Evolutionary conservation across 2,113 vertebrate species (phyloP), one percentile per base, ranked within the genome.

Genomic region (Grallaria varia): DNA sequence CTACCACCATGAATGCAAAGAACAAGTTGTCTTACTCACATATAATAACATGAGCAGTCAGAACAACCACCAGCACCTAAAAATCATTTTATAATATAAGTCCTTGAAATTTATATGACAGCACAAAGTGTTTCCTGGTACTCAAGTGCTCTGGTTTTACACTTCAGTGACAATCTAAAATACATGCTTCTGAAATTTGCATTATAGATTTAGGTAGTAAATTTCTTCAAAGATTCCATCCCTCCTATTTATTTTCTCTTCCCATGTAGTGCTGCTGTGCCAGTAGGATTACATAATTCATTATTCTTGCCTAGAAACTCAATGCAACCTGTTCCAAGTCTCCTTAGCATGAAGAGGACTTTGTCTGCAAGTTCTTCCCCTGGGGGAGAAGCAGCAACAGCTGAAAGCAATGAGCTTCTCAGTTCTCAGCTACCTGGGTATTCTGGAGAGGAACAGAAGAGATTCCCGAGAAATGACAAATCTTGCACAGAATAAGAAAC

Each of bases 131-230:
- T 44, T 45, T 53, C 39, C 27, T 37, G 30, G 47, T 55, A 30
- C 55, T 71, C 10, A 72, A 85, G 33, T 55, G 45, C n/a, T 82
- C 80, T 74, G 33, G 49, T 94, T 84, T 75, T 67, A 83, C 56
- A 49, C 77, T 90, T 79, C 58, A 86, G 67, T 25, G 85, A 77
- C 39, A 71, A 84, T 69, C 67, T 83, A 73, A 88, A 91, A 66
- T 39, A 56, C 28, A 47, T 1, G 2, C 87, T 78, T 93, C 91
- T 95, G 95, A 96, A 89, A 96, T 81, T 35, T 77, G 50, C 86
- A 93, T 90, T 95, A 96, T 47, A 39, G 82, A 85, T 89, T 81
- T 25, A 84, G 23, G 90, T 50, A 96, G 74, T 58, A 83, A 88
- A 86, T 88, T 80, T 83, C 82, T 83, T 47, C 53, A 66, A 60